Base-by-base conservation (phyloP, 2,797 vertebrate genomes). In the Sebastes hubbsi region DNA sequence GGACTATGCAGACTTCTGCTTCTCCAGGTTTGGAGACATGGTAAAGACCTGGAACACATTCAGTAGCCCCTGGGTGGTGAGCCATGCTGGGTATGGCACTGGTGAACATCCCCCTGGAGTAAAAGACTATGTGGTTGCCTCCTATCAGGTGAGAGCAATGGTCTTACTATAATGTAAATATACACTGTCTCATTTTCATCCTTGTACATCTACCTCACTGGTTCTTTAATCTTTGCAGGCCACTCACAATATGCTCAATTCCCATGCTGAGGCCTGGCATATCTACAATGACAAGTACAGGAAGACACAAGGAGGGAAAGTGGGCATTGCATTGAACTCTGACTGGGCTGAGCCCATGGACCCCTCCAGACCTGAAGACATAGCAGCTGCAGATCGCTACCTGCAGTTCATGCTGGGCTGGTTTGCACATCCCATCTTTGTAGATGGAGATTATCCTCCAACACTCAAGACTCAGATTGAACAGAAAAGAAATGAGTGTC, bases 11-110 rank as follows among this genome's bases (percentile, higher is more conserved):
- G 96, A 97, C 79, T 97, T 97, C 87, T 99, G 98, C 92, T 99
- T 98, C 90, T 94, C 94, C 55, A 95, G 88, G 4, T 99, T 97
- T 77, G 98, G 98, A 78, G 95, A 97, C 83, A 95, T 96, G 2
- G 96, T 99, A 98, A 98, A 97, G 91, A 92, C 94, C 24, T 99
- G 98, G 98, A 94, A 98, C 91, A 99, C 98, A 3, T 99, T 99
- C 87, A 97, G 97, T 0, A 98, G 97, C 88, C 98, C 98, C 0
- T 98, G 97, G 97, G 96, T 97, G 55, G 95, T 98, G 81, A 98
- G 98, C 91, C 97, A 98, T 0, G 96, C 96, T 8, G 98, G 97
- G 13, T 97, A 99, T 24, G 97, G 98, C 80, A 97, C 97, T 0
- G 98, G 97, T 30, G 90, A 96, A 60, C 96, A 99, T 54, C 93